phyloP scores from a whole-genome alignment of 2,113 vertebrate genomes.

The Baryphthengus martii region DNA sequence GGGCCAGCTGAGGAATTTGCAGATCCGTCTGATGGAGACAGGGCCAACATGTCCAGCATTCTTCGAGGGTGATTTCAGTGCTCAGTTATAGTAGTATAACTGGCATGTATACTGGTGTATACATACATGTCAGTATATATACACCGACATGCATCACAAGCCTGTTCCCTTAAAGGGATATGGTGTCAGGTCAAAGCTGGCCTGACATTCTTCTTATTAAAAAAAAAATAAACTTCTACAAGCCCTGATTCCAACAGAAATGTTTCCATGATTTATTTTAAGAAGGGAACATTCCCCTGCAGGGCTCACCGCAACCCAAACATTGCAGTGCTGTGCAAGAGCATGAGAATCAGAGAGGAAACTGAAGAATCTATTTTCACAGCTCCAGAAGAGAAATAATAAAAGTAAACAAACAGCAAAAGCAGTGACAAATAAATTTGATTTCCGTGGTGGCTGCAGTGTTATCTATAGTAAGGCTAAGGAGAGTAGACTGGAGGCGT shows the following conservation, averaged over 20 bases:
- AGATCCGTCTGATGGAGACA: background rate
- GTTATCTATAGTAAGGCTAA: background rate
- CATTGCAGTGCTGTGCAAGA: slow-evolving; percentile 27
- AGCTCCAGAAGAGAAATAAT: slow-evolving; percentile 6
- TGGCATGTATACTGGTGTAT: background rate
- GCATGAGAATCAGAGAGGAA: slow-evolving; percentile 44
- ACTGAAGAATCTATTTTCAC: slow-evolving; percentile 35
- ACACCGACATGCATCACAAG: background rate
- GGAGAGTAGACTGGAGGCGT: background rate
- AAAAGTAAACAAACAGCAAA: background rate
- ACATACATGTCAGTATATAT: background rate
- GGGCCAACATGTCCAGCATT: background rate
- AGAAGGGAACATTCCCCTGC: slow-evolving; percentile 62
- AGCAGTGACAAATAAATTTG: background rate
- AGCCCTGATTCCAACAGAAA: slow-evolving; percentile 49
- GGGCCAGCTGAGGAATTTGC: background rate
- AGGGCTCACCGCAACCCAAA: slow-evolving; percentile 57
- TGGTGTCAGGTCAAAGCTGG: slow-evolving; percentile 2
- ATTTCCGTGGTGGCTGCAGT: background rate
- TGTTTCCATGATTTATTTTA: slow-evolving; percentile 64
- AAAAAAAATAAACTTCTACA: slow-evolving; percentile 1
- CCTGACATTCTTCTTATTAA: background rate
- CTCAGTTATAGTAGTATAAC: background rate
- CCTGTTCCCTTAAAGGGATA: background rate
- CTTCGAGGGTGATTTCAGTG: background rate